These are phyloP conservation scores for Falco biarmicus DNA, from an alignment of 2,797 vertebrate species.

Conservation along the genomic window DNA sequence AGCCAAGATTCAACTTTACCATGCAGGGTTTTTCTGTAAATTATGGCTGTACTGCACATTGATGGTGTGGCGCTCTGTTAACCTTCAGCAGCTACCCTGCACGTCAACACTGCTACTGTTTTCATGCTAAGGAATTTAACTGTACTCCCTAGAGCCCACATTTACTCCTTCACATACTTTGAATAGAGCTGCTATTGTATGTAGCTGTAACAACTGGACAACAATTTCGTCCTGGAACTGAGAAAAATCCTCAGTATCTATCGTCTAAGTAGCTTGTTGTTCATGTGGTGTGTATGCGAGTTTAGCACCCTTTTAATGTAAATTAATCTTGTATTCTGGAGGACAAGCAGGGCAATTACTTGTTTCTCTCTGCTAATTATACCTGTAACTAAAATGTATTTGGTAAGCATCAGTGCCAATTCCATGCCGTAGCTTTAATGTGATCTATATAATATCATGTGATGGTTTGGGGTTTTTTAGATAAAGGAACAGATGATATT, in stretches of 20 bases:
- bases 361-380: not conserved
- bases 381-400: not conserved
- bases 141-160: accelerated
- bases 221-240: not conserved
- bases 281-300: accelerated
- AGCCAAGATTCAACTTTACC: not conserved
- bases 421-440: not conserved
- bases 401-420: not conserved
- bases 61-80: accelerated
- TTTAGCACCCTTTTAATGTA: not conserved
- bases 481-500: not conserved
- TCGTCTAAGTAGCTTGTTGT: not conserved
- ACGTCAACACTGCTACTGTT: accelerated
- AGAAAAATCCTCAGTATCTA: not conserved
- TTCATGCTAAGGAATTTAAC: accelerated
- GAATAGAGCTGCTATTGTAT: not conserved
- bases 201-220: not conserved
- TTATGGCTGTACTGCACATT: accelerated
- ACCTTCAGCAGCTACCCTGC: not conserved
- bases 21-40: not conserved
- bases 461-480: not conserved
- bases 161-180: not conserved
- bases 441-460: not conserved
- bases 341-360: not conserved
- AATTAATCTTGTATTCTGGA: accelerated